Conservation (phyloP, 2,888 invertebrate genomes). For the Apamea crenata region DNA sequence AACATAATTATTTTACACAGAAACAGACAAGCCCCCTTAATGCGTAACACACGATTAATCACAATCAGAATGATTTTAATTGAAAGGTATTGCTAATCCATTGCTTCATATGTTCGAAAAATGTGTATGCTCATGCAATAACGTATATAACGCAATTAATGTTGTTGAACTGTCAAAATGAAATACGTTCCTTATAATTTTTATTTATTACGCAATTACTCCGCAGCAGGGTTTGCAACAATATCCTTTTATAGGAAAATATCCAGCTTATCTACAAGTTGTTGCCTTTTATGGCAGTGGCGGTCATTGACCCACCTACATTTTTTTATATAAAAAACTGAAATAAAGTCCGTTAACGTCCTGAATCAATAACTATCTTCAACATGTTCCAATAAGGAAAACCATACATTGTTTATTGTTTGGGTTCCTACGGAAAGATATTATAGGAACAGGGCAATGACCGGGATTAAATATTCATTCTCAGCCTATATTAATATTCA, state of each 20-base stretch:
- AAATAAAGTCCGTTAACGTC: background rate
- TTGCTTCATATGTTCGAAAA: background rate
- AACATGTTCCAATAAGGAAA: too few species aligned
- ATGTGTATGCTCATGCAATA: background rate
- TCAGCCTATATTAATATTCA: too few species aligned
- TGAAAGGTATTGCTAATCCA: background rate
- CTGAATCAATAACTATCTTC: background rate
- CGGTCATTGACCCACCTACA: background rate
- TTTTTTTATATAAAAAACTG: background rate
- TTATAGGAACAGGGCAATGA: background rate
- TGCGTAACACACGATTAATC: background rate
- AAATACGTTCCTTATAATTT: background rate
- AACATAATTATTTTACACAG: background rate
- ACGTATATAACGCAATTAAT: background rate
- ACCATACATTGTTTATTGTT: too few species aligned
- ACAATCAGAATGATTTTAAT: background rate
- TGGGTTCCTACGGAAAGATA: background rate
- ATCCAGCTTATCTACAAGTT: background rate
- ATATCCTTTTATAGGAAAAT: background rate
- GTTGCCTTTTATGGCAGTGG: background rate
- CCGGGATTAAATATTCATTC: background rate
- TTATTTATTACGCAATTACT: background rate
- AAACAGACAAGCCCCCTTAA: background rate
- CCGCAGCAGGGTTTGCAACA: background rate
- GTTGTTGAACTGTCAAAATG: background rate